phyloP scores from a whole-genome alignment of 2,797 vertebrate species.

The Harpagifer antarcticus region DNA sequence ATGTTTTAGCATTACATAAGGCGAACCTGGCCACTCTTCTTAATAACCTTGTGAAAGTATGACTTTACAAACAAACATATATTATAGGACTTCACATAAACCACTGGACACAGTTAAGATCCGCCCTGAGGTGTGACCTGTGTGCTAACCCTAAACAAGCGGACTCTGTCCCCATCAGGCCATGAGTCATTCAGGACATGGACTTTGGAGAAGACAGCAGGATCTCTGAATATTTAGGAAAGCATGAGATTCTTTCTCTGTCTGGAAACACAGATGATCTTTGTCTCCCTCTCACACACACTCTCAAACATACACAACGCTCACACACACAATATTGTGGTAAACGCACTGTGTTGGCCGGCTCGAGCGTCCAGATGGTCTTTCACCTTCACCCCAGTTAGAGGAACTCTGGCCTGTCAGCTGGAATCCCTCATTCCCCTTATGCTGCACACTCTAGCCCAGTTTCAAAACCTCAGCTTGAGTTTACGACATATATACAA shows the following conservation, averaged over 20 bases:
- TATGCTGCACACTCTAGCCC: not conserved
- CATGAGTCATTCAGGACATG: not conserved
- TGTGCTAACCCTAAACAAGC: slow-evolving; percentile 39
- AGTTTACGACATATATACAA: too few species aligned
- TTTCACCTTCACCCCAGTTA: slow-evolving; percentile 56
- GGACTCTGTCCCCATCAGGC: slow-evolving; percentile 18
- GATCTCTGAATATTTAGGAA: slow-evolving; percentile 26
- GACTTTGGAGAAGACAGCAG: slow-evolving; percentile 29
- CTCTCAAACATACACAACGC: slow-evolving; percentile 22
- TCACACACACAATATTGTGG: slow-evolving; percentile 30
- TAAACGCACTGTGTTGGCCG: slow-evolving; percentile 44
- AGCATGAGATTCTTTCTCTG: slow-evolving; percentile 39
- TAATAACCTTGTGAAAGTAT: not conserved
- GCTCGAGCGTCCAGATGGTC: slow-evolving; percentile 63
- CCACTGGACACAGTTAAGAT: not conserved
- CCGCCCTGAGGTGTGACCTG: not conserved
- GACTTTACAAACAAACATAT: slow-evolving; percentile 17
- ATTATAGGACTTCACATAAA: not conserved
- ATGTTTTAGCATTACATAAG: not conserved
- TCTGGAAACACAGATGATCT: slow-evolving; percentile 36
- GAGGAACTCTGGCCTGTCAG: slow-evolving; percentile 39
- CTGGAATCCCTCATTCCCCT: slow-evolving; percentile 27
- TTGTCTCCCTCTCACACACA: slow-evolving; percentile 22
- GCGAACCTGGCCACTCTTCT: not conserved
- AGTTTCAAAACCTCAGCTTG: too few species aligned